A percentile compares a stretch with the other conserved stretches of the same genome.
phyloP scores from a whole-genome alignment of 2,797 vertebrate genomes.

The Trichosurus vulpecula region DNA sequence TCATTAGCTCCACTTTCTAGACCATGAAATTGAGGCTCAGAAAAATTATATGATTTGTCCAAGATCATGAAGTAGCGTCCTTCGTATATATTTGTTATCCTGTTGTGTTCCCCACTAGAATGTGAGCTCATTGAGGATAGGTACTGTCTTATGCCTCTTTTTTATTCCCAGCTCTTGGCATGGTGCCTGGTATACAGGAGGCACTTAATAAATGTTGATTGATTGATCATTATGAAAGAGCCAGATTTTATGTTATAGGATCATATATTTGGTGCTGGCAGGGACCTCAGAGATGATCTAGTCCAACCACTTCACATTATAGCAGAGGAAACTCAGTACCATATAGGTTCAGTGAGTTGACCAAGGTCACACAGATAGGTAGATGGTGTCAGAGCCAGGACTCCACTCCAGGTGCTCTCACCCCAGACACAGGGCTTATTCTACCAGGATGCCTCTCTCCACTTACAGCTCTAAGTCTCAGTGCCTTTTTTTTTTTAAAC shows the following conservation, averaged over 20 bases:
- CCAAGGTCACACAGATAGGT: neutral
- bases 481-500: neutral
- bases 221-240: neutral
- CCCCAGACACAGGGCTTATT: neutral
- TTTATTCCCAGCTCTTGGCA: neutral
- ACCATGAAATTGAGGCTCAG: neutral
- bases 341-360: neutral
- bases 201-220: neutral
- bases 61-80: neutral
- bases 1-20: neutral
- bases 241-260: neutral
- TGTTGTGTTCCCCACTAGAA: neutral
- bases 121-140: neutral
- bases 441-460: neutral
- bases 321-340: neutral
- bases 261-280: neutral
- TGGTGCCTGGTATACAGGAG: neutral
- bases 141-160: neutral
- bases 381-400: neutral
- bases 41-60: neutral
- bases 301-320: neutral
- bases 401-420: neutral
- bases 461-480: neutral
- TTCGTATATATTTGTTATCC: neutral
- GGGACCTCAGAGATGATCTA: neutral